Evolutionary conservation across 2,888 invertebrate species (phyloP), one percentile per base, ranked within the genome.

Genomic region (Morpho deidamia): DNA sequence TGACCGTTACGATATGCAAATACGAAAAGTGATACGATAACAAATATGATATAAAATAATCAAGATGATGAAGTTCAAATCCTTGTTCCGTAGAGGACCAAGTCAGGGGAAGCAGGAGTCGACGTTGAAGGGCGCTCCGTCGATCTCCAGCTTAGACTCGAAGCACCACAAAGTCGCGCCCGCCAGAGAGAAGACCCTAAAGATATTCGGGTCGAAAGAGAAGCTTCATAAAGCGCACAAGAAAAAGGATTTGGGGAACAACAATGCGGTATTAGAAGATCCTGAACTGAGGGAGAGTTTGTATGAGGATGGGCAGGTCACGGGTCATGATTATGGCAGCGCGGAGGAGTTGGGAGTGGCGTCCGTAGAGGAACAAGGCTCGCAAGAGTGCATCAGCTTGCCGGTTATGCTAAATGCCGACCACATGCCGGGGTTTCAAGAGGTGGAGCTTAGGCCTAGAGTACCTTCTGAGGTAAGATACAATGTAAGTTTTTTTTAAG

Each of bases 21-120:
- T 66, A 64, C 80, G 81, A 85, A 74, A 77, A 81, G 79, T 85
- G 79, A 81, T 70, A 80, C 83, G 78, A 82, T 73, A 78, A 80
- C 80, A 77, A 83, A 65, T 66, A 73, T 73, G 74, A 63, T 64
- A 68, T 71, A 72, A 69, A 61, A 40, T 67, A 73, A 73, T 76
- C 88, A 94, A 92, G 90, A 96, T 95, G 95, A 96, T 96, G 93
- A 96, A 96, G 92, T 93, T 96, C 90, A 96, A 96, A 93, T 95
- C 96, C 76, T 93, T 96, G 83, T 96, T 96, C 91, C 96, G 96
- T 91, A 95, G 96, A 94, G 95, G 95, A 75, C 94, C 94, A 79
- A 91, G 91, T 74, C 90, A 87, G 70, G 87, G 88, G 68, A 89
- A 91, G 72, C 87, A 89, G 78, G 81, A 91, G 77, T 68, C 80